Conservation (phyloP, 2,113 vertebrate species). For the Orthonyx spaldingii region DNA sequence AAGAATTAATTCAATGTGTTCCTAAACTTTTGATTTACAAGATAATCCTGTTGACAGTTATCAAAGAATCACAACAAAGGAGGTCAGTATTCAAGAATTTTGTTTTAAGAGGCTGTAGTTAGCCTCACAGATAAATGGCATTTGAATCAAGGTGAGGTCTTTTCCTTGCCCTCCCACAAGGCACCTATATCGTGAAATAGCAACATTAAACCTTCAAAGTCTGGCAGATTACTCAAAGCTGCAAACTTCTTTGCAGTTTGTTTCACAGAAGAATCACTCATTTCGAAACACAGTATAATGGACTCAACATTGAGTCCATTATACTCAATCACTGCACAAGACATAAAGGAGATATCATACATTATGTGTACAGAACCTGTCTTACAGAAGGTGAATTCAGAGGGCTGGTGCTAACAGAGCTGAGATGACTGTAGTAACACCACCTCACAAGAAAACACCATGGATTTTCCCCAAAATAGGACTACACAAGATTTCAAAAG, state of each 20-base stretch:
- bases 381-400: neutral
- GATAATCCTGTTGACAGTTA: neutral
- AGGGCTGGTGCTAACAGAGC: neutral
- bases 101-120: neutral
- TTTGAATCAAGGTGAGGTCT: neutral
- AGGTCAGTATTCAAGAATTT: neutral
- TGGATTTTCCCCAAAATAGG: neutral
- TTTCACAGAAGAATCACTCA: neutral
- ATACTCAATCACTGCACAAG: neutral
- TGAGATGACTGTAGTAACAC: neutral
- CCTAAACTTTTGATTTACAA: neutral
- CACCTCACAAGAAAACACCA: neutral
- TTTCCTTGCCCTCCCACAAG: neutral
- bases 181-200: neutral
- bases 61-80: neutral
- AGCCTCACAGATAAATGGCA: neutral
- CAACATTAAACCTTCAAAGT: neutral
- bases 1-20: neutral
- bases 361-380: neutral
- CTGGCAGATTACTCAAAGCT: neutral
- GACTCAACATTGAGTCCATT: too few relatives aligned
- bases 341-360: neutral
- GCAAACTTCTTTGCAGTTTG: neutral
- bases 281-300: neutral
- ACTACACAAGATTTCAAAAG: neutral